These are phyloP conservation scores for Phytoseiulus persimilis DNA, from an alignment of 2,888 invertebrate genomes.

Conservation along the genomic window DNA sequence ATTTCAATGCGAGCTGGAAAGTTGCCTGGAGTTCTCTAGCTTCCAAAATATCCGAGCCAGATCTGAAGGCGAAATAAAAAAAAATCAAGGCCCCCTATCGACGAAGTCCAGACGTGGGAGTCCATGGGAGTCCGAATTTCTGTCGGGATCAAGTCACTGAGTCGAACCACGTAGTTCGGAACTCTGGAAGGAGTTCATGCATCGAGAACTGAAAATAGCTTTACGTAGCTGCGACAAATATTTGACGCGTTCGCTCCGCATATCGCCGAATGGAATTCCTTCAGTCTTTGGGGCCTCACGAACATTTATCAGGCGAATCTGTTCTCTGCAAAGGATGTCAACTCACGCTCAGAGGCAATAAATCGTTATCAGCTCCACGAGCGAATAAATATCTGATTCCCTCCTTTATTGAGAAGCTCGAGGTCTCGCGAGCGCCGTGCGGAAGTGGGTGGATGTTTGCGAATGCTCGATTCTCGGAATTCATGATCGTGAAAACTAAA, in stretches of 20 bases:
- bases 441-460: background rate
- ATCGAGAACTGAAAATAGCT: background rate
- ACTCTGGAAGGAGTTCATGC: background rate
- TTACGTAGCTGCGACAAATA: background rate
- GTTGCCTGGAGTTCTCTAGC: too few relatives aligned
- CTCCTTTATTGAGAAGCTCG: background rate
- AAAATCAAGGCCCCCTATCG: too few relatives aligned
- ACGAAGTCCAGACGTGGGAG: too few relatives aligned
- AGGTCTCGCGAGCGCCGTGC: too few relatives aligned
- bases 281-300: background rate
- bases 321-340: background rate
- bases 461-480: background rate
- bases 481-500: background rate
- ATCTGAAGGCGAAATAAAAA: too few relatives aligned
- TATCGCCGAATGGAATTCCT: background rate
- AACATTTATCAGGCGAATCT: background rate
- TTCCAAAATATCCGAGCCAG: too few relatives aligned
- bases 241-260: background rate
- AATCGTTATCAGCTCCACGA: background rate
- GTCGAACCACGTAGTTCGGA: background rate
- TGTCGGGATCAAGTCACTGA: too few relatives aligned
- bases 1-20: too few relatives aligned
- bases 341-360: background rate
- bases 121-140: too few relatives aligned
- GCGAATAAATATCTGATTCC: background rate